phyloP scores from a whole-genome alignment of 1,140 invertebrate species.

The Rhynchophorus ferrugineus region DNA sequence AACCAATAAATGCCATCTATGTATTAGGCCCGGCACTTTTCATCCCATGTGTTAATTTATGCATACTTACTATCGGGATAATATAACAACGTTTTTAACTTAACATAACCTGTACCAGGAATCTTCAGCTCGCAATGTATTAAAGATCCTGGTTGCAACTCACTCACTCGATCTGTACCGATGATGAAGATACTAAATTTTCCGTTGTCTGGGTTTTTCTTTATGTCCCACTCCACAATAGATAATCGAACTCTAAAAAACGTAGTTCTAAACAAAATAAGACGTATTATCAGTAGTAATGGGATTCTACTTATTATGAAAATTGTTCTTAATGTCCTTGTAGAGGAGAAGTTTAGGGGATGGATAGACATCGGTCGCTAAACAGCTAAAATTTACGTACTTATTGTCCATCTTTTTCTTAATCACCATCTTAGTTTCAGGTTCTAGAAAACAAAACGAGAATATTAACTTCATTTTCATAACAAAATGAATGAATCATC shows the following conservation, averaged over 20 bases:
- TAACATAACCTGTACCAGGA: slow-evolving; percentile 36
- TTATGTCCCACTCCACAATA: slow-evolving; percentile 34
- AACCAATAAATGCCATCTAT: no score
- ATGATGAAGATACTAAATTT: slow-evolving; percentile 31
- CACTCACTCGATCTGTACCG: slow-evolving; percentile 23
- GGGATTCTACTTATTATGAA: slow-evolving; percentile 22
- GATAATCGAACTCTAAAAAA: slow-evolving; percentile 27
- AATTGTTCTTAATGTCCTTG: slow-evolving; percentile 28
- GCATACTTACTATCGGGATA: slow-evolving; percentile 33
- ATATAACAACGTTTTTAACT: slow-evolving; percentile 35
- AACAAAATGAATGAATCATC: no score
- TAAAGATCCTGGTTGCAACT: slow-evolving; percentile 29
- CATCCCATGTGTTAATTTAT: no score
- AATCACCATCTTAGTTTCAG: slow-evolving; percentile 30
- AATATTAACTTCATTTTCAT: not conserved
- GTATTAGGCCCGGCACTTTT: no score
- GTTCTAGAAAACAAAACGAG: slow-evolving; percentile 28
- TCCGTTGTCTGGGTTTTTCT: slow-evolving; percentile 25
- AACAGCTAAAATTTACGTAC: slow-evolving; percentile 42
- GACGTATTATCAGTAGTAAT: not conserved
- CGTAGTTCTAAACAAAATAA: not conserved
- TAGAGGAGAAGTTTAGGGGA: slow-evolving; percentile 41
- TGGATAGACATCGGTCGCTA: slow-evolving; percentile 41
- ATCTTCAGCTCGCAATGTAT: slow-evolving; percentile 27
- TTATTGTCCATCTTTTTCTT: slow-evolving; percentile 25